Conservation (phyloP, 2,113 vertebrate genomes). For the Sus scrofa region DNA sequence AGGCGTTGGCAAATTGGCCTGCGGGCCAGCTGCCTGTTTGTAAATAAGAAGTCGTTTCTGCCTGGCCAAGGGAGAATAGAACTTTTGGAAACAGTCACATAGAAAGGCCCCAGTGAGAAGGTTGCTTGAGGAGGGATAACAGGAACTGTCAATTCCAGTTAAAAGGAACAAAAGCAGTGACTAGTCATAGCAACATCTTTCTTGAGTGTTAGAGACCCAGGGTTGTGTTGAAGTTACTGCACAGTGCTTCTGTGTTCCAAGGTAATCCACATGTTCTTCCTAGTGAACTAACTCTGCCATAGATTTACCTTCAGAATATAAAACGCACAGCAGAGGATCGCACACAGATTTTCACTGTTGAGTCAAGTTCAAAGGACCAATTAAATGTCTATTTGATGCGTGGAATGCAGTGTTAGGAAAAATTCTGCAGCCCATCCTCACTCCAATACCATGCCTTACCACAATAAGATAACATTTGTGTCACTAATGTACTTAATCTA, state of each 20-base stretch:
- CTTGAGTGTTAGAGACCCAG: too few species aligned
- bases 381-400: not conserved
- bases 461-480: too few species aligned
- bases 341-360: not conserved
- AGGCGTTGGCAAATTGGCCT: too few species aligned
- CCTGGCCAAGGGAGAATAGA: too few species aligned
- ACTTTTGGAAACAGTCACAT: too few species aligned
- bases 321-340: not conserved
- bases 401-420: not conserved
- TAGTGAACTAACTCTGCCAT: not conserved
- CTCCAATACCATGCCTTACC: too few species aligned
- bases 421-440: not conserved
- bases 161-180: too few species aligned
- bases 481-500: not conserved
- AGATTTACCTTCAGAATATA: not conserved
- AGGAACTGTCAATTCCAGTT: too few species aligned
- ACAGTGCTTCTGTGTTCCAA: not conserved
- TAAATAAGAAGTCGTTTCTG: too few species aligned
- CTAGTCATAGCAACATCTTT: too few species aligned
- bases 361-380: not conserved
- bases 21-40: not conserved
- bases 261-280: not conserved
- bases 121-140: too few species aligned
- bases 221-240: not conserved
- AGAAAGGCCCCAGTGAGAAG: too few species aligned